A percentile compares a stretch with the other conserved stretches of the same genome.
Conservation (phyloP, 2,888 invertebrate genomes). For the Dolichomitus sp. region DNA sequence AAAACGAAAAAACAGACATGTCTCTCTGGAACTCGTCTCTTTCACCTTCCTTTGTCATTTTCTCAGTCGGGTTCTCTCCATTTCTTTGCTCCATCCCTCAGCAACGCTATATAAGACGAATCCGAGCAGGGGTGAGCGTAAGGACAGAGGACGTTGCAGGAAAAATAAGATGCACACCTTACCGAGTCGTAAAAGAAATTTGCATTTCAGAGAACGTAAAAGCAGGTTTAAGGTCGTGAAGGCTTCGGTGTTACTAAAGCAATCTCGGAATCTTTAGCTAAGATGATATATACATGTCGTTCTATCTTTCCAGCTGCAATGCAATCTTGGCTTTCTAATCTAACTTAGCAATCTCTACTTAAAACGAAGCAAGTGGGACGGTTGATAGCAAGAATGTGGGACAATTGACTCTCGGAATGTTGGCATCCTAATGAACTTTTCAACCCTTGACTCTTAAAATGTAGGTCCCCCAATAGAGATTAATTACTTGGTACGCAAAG, state of each 20-base stretch:
- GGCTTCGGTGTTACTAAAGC: constrained; percentile 40
- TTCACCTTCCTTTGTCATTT: constrained; percentile 9
- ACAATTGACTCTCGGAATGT: not conserved
- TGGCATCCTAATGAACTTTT: not conserved
- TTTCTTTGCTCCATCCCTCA: constrained; percentile 42
- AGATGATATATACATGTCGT: constrained; percentile 5
- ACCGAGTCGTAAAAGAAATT: constrained; percentile 71
- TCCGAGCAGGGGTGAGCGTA: constrained; percentile 1
- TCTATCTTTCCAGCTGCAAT: constrained; percentile 9
- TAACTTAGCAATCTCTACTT: constrained; percentile 1
- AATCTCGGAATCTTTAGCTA: constrained; percentile 55
- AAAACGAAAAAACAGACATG: constrained; percentile 42
- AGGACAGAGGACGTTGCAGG: not conserved
- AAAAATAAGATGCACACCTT: constrained; percentile 34
- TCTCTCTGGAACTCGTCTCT: constrained; percentile 23
- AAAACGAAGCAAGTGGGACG: not conserved
- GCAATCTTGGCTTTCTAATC: constrained; percentile 13
- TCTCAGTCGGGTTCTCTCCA: constrained; percentile 48
- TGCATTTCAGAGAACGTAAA: constrained; percentile 74
- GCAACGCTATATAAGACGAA: constrained; percentile 13
- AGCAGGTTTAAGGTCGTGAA: constrained; percentile 62
- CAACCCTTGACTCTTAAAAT: not conserved
- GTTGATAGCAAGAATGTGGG: not conserved
- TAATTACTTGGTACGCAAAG: not conserved
- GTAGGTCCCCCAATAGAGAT: not conserved